phyloP scores from a whole-genome alignment of 2,797 vertebrate genomes.

The Miopithecus talapoin region DNA sequence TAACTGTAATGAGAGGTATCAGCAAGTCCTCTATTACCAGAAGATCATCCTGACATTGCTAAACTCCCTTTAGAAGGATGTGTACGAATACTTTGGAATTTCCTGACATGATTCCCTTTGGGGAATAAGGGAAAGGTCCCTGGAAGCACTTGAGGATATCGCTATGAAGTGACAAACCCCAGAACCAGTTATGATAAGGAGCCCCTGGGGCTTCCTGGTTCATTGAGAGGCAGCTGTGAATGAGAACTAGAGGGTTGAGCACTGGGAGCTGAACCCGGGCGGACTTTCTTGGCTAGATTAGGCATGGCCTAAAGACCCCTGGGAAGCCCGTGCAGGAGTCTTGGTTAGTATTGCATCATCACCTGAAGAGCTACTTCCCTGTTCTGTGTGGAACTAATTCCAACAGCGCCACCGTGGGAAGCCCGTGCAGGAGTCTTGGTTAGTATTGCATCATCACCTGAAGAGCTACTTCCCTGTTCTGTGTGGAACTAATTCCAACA shows the following conservation, averaged over 20 bases:
- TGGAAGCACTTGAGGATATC: neutral
- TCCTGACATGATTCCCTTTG: neutral
- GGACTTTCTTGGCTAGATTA: neutral
- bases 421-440: fast-evolving
- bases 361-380: fast-evolving
- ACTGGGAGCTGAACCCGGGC: neutral
- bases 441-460: too few species aligned
- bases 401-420: conserved; percentile 22
- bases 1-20: neutral
- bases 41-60: neutral
- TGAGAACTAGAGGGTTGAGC: neutral
- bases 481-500: neutral
- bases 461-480: fast-evolving
- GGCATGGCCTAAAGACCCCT: neutral
- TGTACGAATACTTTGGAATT: neutral
- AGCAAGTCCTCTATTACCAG: neutral
- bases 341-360: too few species aligned
- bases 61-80: neutral
- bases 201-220: neutral
- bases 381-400: neutral
- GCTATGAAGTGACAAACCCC: neutral
- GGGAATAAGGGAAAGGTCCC: neutral
- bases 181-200: too few species aligned
- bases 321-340: neutral
- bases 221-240: neutral